A percentile compares a stretch with the other conserved stretches of the same genome.
These are phyloP conservation scores for Epizoanthus stellaris DNA, from an alignment of 92 coral and sea anemone species.

Conservation along the genomic window DNA sequence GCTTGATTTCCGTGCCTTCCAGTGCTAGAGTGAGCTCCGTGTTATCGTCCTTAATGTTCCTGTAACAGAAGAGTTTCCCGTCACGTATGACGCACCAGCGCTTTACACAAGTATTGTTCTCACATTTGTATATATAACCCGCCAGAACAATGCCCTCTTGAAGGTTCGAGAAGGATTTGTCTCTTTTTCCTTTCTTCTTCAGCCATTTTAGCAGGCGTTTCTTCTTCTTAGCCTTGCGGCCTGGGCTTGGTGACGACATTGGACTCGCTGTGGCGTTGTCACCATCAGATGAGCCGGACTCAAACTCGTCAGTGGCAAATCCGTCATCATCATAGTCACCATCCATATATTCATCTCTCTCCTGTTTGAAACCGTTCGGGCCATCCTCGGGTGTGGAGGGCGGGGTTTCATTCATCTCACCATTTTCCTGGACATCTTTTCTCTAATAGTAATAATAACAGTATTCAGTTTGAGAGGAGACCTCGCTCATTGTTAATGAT, in stretches of 20 bases:
- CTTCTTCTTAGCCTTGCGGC: slow-evolving; percentile 76
- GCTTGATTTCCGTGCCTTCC: slow-evolving; percentile 76
- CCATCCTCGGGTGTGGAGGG: slow-evolving; percentile 33
- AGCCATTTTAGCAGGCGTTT: slow-evolving; percentile 80
- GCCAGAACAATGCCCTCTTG: slow-evolving; percentile 88
- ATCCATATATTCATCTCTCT: slow-evolving; percentile 54
- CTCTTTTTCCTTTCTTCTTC: slow-evolving; percentile 80
- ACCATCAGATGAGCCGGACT: slow-evolving; percentile 78
- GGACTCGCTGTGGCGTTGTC: slow-evolving; percentile 61
- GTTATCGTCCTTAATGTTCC: slow-evolving; percentile 78
- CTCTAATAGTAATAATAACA: background rate
- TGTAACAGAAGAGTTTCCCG: slow-evolving; percentile 86
- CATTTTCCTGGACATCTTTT: slow-evolving; percentile 15
- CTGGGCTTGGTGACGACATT: slow-evolving; percentile 64
- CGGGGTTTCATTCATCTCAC: slow-evolving; percentile 20
- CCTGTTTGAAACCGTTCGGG: slow-evolving; percentile 31
- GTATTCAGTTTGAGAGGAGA: too few species aligned
- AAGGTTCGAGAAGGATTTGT: slow-evolving; percentile 76
- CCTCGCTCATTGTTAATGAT: too few species aligned
- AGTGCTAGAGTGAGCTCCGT: slow-evolving; percentile 78
- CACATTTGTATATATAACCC: slow-evolving; percentile 79
- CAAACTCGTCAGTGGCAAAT: slow-evolving; percentile 83
- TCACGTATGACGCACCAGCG: slow-evolving; percentile 93
- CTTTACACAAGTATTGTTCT: slow-evolving; percentile 61
- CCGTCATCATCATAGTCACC: slow-evolving; percentile 79